Percentiles rank a stretch among this genome's conserved stretches.
These are phyloP conservation scores for Scelioninae gen. 1 DNA, from an alignment of 2,888 invertebrate species.

Conservation along the genomic window DNA sequence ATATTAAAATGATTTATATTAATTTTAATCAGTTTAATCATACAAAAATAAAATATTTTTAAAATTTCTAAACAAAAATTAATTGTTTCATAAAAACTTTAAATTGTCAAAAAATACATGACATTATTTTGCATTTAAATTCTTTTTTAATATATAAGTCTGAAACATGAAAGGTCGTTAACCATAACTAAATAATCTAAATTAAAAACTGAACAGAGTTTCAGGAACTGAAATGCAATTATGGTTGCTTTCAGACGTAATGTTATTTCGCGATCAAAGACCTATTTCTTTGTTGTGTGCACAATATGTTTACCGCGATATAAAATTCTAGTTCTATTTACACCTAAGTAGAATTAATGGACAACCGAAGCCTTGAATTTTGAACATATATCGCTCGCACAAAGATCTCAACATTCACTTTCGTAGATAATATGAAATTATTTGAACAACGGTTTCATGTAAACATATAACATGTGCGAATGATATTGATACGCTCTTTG, in stretches of 20 bases:
- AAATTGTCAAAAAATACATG: too few relatives aligned
- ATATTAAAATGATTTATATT: too few relatives aligned
- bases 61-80: too few relatives aligned
- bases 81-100: too few relatives aligned
- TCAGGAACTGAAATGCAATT: slow-evolving; percentile 40
- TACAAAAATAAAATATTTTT: too few relatives aligned
- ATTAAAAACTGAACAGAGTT: too few relatives aligned
- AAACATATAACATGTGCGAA: slow-evolving; percentile 12
- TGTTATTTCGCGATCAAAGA: slow-evolving; percentile 42
- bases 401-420: slow-evolving; percentile 33
- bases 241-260: slow-evolving; percentile 40
- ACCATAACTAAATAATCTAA: too few relatives aligned
- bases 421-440: slow-evolving; percentile 43
- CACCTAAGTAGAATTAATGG: slow-evolving; percentile 8
- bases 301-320: slow-evolving; percentile 32
- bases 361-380: slow-evolving; percentile 45
- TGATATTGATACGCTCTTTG: slow-evolving; percentile 10
- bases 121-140: too few relatives aligned
- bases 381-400: slow-evolving; percentile 33
- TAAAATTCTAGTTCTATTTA: slow-evolving; percentile 37
- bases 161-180: too few relatives aligned
- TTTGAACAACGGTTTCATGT: slow-evolving; percentile 25
- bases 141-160: too few relatives aligned
- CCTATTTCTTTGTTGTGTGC: slow-evolving; percentile 31
- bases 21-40: too few relatives aligned